phyloP scores from a whole-genome alignment of 2,888 invertebrate genomes.

The Tuberolachnus salignus region DNA sequence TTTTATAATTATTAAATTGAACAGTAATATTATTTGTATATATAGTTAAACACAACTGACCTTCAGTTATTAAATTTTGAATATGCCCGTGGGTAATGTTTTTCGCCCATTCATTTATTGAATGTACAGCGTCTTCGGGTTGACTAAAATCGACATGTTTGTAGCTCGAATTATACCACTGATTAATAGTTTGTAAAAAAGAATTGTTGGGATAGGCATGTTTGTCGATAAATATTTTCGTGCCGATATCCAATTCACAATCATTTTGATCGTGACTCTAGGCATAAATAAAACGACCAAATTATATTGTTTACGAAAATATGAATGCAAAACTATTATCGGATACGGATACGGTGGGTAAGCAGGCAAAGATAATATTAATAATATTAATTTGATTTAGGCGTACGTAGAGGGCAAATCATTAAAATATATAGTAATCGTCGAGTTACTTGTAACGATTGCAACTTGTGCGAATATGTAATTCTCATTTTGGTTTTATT shows the following conservation, averaged over 20 bases:
- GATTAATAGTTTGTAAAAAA: slow-evolving; percentile 70
- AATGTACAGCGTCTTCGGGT: slow-evolving; percentile 66
- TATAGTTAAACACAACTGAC: slow-evolving; percentile 20
- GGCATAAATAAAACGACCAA: background rate
- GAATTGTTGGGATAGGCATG: slow-evolving; percentile 67
- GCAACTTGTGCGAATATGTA: no score
- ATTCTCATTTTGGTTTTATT: no score
- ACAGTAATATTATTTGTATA: no score
- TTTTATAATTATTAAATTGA: no score
- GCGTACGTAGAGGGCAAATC: no score
- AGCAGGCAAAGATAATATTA: no score
- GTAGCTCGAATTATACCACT: slow-evolving; percentile 73
- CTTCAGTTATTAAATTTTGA: slow-evolving; percentile 45
- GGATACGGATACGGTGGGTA: no score
- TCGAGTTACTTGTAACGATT: no score
- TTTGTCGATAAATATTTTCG: slow-evolving; percentile 70
- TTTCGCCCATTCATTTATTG: slow-evolving; percentile 80
- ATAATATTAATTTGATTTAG: no score
- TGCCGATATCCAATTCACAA: slow-evolving; percentile 71
- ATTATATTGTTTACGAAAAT: no score
- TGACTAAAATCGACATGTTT: slow-evolving; percentile 70
- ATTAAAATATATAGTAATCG: no score
- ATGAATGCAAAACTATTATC: no score
- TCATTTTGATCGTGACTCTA: slow-evolving; percentile 60
- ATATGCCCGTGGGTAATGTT: slow-evolving; percentile 56